phyloP scores from a whole-genome alignment of 2,113 vertebrate species.

The Notothenia coriiceps region DNA sequence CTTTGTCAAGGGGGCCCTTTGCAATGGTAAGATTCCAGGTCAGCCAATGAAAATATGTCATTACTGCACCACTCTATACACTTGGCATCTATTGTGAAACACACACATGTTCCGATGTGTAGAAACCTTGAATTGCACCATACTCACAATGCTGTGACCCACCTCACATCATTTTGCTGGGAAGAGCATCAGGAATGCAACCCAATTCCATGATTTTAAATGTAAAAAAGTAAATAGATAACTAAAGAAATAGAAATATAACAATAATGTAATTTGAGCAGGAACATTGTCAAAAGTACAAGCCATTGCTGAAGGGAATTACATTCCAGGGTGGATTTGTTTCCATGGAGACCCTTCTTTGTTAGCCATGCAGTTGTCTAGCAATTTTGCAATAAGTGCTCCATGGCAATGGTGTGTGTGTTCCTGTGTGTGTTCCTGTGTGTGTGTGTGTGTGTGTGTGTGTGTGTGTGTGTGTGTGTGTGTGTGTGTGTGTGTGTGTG shows the following conservation, averaged over 20 bases:
- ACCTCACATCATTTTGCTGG: not conserved
- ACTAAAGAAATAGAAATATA: not conserved
- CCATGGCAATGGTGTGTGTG: slow-evolving; percentile 1
- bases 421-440: not conserved
- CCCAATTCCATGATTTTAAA: not conserved
- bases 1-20: too few species aligned
- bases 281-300: slow-evolving; percentile 16
- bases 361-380: slow-evolving; percentile 56
- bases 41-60: too few species aligned
- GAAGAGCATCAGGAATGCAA: not conserved
- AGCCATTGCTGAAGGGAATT: slow-evolving; percentile 28
- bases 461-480: too few species aligned
- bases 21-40: too few species aligned
- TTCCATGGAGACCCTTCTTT: slow-evolving; percentile 64
- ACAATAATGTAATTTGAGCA: not conserved
- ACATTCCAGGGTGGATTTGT: slow-evolving; percentile 53
- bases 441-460: too few species aligned
- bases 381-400: slow-evolving; percentile 49
- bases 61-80: too few species aligned
- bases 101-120: not conserved
- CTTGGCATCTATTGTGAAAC: slow-evolving; percentile 12
- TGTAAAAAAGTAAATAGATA: not conserved
- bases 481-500: too few species aligned
- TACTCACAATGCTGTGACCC: too few species aligned
- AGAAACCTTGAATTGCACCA: not conserved